These are phyloP conservation scores for Ochropleura leucogaster DNA, from an alignment of 2,888 invertebrate species.

Conservation along the genomic window DNA sequence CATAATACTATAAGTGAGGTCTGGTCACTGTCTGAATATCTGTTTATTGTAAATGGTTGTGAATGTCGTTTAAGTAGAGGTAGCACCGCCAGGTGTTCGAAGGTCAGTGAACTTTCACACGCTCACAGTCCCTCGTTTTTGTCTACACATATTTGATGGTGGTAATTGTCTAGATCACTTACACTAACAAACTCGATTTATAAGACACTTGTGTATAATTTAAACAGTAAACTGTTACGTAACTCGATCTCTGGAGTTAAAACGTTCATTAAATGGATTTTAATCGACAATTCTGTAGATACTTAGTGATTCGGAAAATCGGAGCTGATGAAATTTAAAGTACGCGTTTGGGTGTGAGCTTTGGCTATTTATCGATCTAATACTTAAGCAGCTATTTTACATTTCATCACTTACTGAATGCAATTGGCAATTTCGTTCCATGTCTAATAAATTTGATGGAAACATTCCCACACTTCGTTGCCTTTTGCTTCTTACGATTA, in stretches of 20 bases:
- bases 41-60: constrained; percentile 3
- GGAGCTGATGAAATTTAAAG: constrained; percentile 44
- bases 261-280: constrained; percentile 34
- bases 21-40: background rate
- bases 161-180: constrained; percentile 26
- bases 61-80: constrained; percentile 4
- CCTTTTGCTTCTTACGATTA: constrained; percentile 46
- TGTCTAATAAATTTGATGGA: constrained; percentile 33
- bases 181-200: constrained; percentile 35
- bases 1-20: background rate
- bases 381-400: constrained; percentile 46
- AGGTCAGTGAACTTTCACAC: constrained; percentile 31
- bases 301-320: constrained; percentile 29
- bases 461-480: constrained; percentile 30
- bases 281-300: constrained; percentile 25
- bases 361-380: constrained; percentile 32
- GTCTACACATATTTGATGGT: constrained; percentile 14
- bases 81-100: constrained; percentile 40
- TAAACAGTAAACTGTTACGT: constrained; percentile 25
- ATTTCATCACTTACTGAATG: constrained; percentile 43
- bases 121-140: background rate
- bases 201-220: constrained; percentile 36
- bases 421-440: constrained; percentile 37
- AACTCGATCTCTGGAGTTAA: constrained; percentile 29
- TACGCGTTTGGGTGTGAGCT: constrained; percentile 30